Conservation (phyloP, 1,140 invertebrate species). For the Tribolium castaneum region DNA sequence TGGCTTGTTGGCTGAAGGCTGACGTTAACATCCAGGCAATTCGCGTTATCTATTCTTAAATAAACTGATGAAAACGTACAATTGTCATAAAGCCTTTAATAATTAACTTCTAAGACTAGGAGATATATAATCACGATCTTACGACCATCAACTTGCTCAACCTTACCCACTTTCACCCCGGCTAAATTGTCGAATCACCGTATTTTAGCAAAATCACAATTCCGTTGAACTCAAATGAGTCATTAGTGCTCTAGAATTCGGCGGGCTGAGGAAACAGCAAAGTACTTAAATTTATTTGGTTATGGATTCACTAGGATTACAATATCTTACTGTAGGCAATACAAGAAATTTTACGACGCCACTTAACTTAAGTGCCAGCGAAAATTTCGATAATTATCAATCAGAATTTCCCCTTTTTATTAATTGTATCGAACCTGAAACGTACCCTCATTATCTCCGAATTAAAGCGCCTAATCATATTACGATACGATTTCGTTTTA, state of each 20-base stretch:
- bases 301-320: slow-evolving; percentile 37
- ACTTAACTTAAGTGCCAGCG: neutral
- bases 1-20: neutral
- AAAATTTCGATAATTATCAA: slow-evolving; percentile 19
- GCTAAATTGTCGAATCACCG: slow-evolving; percentile 42
- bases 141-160: slow-evolving; percentile 39
- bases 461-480: neutral
- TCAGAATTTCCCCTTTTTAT: neutral
- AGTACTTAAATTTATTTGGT: slow-evolving; percentile 38
- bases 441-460: neutral
- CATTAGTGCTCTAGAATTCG: slow-evolving; percentile 38
- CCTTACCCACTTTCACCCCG: slow-evolving; percentile 41
- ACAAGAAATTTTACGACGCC: neutral
- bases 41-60: slow-evolving; percentile 9
- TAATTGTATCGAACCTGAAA: slow-evolving; percentile 8
- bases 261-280: slow-evolving; percentile 35
- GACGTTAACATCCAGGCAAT: slow-evolving; percentile 28
- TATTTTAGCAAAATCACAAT: slow-evolving; percentile 42
- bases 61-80: neutral
- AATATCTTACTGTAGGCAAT: slow-evolving; percentile 19
- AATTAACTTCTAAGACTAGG: slow-evolving; percentile 29
- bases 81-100: slow-evolving; percentile 25
- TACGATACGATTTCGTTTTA: neutral
- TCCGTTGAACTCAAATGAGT: slow-evolving; percentile 43
- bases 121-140: slow-evolving; percentile 39